These are phyloP conservation scores for Hoplodrina ambigua DNA, from an alignment of 2,888 invertebrate species.

Conservation along the genomic window DNA sequence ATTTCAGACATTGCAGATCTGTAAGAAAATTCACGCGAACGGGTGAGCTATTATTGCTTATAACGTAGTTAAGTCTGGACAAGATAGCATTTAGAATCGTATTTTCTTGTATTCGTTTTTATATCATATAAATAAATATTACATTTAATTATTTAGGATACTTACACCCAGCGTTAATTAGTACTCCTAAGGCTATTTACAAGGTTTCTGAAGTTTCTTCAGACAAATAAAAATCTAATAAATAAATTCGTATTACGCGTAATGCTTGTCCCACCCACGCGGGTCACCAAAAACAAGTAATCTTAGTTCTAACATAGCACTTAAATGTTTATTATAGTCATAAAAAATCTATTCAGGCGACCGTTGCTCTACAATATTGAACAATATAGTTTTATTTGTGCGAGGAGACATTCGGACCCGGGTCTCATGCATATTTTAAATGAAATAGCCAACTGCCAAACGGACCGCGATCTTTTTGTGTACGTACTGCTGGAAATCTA, in stretches of 20 bases:
- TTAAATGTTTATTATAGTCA: slow-evolving; percentile 56
- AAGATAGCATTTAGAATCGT: too few species aligned
- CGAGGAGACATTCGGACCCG: slow-evolving; percentile 73
- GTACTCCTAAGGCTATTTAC: too few species aligned
- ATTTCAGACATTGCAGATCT: too few species aligned
- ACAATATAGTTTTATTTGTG: slow-evolving; percentile 76
- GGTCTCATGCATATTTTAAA: slow-evolving; percentile 81
- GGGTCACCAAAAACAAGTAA: slow-evolving; percentile 19
- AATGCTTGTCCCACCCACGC: neutral
- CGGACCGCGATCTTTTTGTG: slow-evolving; percentile 68
- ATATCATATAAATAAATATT: too few species aligned
- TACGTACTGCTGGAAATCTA: slow-evolving; percentile 61
- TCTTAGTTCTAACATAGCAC: slow-evolving; percentile 34
- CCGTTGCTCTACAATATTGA: slow-evolving; percentile 65
- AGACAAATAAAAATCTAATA: too few species aligned
- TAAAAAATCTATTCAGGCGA: slow-evolving; percentile 66
- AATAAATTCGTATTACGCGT: neutral
- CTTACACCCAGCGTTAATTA: too few species aligned
- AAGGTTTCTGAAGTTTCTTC: too few species aligned
- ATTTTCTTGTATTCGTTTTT: too few species aligned
- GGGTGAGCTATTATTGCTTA: too few species aligned
- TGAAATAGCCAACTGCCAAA: slow-evolving; percentile 66
- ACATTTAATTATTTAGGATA: too few species aligned
- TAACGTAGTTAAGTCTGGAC: too few species aligned
- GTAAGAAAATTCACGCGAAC: too few species aligned